phyloP scores from a whole-genome alignment of 2,888 invertebrate genomes.

The Lissocephala sabroskyi region DNA sequence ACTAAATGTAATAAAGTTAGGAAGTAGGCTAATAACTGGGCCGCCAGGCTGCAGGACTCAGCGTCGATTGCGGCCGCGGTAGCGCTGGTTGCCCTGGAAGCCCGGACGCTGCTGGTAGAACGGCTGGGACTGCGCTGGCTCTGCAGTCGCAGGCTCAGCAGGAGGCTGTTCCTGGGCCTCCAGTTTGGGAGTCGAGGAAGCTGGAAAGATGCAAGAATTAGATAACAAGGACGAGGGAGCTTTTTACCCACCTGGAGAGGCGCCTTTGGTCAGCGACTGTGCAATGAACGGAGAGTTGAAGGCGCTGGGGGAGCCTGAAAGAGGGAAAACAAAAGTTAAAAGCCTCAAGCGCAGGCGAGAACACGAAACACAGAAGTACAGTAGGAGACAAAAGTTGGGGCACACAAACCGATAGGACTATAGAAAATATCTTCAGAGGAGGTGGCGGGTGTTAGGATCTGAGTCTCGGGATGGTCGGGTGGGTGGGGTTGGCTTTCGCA shows the following conservation, averaged over 20 bases:
- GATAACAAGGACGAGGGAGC: not conserved
- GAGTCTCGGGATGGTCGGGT: too few species aligned
- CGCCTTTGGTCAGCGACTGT: slow-evolving; percentile 27
- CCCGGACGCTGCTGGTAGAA: slow-evolving; percentile 27
- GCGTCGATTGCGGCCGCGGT: slow-evolving; percentile 57
- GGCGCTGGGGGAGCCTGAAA: slow-evolving; percentile 55
- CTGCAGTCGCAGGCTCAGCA: too few species aligned
- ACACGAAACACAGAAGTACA: not conserved
- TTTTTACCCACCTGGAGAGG: slow-evolving; percentile 28
- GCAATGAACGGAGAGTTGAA: slow-evolving; percentile 40
- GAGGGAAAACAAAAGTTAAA: slow-evolving; percentile 4
- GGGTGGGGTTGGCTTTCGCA: too few species aligned
- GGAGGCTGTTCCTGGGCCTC: slow-evolving; percentile 4
- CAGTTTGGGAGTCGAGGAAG: slow-evolving; percentile 41
- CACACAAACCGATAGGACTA: slow-evolving; percentile 70
- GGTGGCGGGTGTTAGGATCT: slow-evolving; percentile 58
- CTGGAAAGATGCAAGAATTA: slow-evolving; percentile 14
- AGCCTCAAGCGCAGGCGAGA: not conserved
- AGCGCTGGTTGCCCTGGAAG: slow-evolving; percentile 41
- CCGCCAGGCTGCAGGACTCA: too few species aligned
- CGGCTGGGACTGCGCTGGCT: slow-evolving; percentile 23
- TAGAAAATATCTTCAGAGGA: slow-evolving; percentile 69
- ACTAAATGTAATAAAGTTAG: too few species aligned
- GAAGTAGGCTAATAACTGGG: too few species aligned
- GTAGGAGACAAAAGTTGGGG: not conserved